phyloP scores from a whole-genome alignment of 2,888 invertebrate species.

The Cheilosia grossa region DNA sequence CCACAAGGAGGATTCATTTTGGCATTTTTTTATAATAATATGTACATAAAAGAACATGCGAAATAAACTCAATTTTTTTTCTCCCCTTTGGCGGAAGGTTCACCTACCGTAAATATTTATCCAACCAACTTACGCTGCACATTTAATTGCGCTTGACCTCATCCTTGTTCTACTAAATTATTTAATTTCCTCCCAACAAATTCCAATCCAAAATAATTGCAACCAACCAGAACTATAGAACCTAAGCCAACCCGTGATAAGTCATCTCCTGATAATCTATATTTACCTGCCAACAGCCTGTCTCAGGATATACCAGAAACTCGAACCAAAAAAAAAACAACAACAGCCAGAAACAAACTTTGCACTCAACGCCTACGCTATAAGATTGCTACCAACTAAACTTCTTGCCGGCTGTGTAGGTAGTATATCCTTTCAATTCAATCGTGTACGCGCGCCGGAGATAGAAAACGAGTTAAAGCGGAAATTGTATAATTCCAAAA shows the following conservation, averaged over 20 bases:
- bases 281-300: slow-evolving; percentile 40
- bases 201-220: neutral
- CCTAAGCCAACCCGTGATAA: slow-evolving; percentile 35
- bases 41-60: too few species aligned
- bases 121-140: too few species aligned
- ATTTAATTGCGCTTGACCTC: too few species aligned
- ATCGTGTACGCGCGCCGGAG: slow-evolving; percentile 58
- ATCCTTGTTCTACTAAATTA: too few species aligned
- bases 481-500: slow-evolving; percentile 70
- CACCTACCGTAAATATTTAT: too few species aligned
- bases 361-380: slow-evolving; percentile 56
- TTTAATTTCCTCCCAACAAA: neutral
- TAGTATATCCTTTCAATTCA: slow-evolving; percentile 43
- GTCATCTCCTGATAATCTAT: slow-evolving; percentile 49
- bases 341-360: slow-evolving; percentile 47
- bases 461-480: slow-evolving; percentile 74
- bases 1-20: too few species aligned
- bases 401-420: neutral
- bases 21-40: too few species aligned
- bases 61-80: too few species aligned
- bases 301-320: slow-evolving; percentile 26
- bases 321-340: neutral
- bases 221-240: neutral
- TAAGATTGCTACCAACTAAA: slow-evolving; percentile 23
- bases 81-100: too few species aligned